These are phyloP conservation scores for Platichthys stellatus DNA, from an alignment of 2,113 vertebrate species.

Conservation along the genomic window DNA sequence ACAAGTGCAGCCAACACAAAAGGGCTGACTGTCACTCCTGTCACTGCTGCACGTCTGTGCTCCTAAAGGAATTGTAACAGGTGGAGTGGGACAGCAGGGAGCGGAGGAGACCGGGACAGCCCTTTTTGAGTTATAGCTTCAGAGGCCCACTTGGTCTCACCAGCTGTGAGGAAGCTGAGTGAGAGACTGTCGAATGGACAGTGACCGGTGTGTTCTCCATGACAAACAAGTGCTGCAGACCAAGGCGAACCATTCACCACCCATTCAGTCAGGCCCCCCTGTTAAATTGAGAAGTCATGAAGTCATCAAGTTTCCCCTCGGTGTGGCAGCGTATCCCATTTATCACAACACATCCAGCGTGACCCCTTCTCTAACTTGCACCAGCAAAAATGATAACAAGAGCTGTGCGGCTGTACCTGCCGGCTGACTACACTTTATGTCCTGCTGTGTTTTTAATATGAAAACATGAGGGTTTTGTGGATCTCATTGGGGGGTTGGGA, in stretches of 20 bases:
- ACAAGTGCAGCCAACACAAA: slow-evolving; percentile 47
- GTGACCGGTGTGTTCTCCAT: slow-evolving; percentile 43
- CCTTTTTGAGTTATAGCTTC: slow-evolving; percentile 57
- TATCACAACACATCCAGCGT: slow-evolving; percentile 46
- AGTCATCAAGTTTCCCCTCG: slow-evolving; percentile 55
- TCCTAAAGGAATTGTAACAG: slow-evolving; percentile 57
- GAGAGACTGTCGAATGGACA: slow-evolving; percentile 46
- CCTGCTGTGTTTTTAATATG: slow-evolving; percentile 13
- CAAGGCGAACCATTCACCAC: slow-evolving; percentile 71
- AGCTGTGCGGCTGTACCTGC: slow-evolving; percentile 14
- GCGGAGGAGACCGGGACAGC: slow-evolving; percentile 28
- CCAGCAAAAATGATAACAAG: slow-evolving; percentile 24
- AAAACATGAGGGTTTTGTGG: slow-evolving; percentile 7
- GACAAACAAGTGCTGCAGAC: slow-evolving; percentile 49
- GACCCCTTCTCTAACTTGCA: slow-evolving; percentile 25
- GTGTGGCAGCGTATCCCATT: slow-evolving; percentile 67
- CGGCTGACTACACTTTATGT: slow-evolving; percentile 16
- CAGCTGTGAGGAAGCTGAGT: slow-evolving; percentile 56
- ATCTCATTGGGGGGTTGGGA: background rate
- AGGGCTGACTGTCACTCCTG: slow-evolving; percentile 20
- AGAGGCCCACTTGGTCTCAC: slow-evolving; percentile 24
- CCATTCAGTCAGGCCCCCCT: slow-evolving; percentile 29
- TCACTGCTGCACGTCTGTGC: background rate
- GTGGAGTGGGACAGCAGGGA: slow-evolving; percentile 59
- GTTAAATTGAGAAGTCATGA: slow-evolving; percentile 52